Evolutionary conservation across 2,888 invertebrate species (phyloP), one percentile per base, ranked within the genome.

Genomic region (Mesochorus sp.): DNA sequence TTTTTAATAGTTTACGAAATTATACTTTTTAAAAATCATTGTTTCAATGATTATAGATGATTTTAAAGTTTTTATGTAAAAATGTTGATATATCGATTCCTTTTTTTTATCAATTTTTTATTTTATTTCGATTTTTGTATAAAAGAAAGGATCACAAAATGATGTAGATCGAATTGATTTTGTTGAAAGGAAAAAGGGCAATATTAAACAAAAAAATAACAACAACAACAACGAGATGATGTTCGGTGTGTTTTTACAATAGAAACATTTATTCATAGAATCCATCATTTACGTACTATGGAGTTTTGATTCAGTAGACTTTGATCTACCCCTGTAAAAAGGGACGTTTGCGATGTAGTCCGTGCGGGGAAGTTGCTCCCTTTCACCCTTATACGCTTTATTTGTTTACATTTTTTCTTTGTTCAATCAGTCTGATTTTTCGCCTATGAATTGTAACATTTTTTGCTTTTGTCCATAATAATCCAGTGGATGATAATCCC

Each of bases 261-360:
- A 88, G 88, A 89, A 89, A 89, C 89, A 89, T 89, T 89, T 89
- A 89, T 89, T 89, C 81, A 85, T 87, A 87, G 86, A 85, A 83
- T 86, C 85, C 86, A 84, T 84, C 82, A 82, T 83, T 75, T 81
- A 88, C 87, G 80, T 87, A 87, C 86, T 88, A 88, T 87, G 84
- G 84, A 82, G 83, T 85, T 86, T 85, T 86, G 85, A 87, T 87
- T 86, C 84, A 85, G 82, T 86, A 86, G 83, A 84, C 78, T 86
- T 85, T 71, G 59, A 71, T 64, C 67, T 59, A 75, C 72, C 78
- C 71, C 80, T 64, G 68, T 74, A 80, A 81, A 78, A 78, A 76
- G 80, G 73, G 70, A 67, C 59, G 57, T 42, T 74, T 73, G 66
- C 64, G 28, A 67, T 77, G 78, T 73, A 74, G 73, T 76, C 77